Evolutionary conservation across 1,140 invertebrate genomes (phyloP), one percentile per base, ranked within the genome.

Genomic region (Sesamia nonagrioides): DNA sequence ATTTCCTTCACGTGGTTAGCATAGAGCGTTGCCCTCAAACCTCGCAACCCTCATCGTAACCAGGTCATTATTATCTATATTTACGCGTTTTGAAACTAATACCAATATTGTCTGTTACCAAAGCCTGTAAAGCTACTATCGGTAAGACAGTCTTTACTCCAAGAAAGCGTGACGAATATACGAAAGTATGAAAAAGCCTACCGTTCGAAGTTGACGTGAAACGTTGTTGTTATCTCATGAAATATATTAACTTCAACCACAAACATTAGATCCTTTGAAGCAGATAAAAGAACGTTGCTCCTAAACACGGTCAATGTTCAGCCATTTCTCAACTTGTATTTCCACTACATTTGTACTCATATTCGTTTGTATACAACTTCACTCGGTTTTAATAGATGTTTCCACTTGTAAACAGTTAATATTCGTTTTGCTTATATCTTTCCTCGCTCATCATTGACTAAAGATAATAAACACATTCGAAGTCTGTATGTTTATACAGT

Each of bases 241-340:
- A 68, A 66, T 68, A 33, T 68, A 68, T 56, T 66, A 15, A 37
- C 45, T 77, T 18, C 74, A 54, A 68, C 42, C 58, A 61, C 73
- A 50, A 27, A 75, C 73, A 61, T 69, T 40, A 78, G 76, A 78
- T 78, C 27, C 54, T 71, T 60, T 48, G 45, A 13, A 50, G 52
- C 60, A 78, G 82, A 84, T 84, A 82, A 79, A 72, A 75, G 80
- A 42, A 72, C 76, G 60, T 82, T 84, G 78, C 74, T 78, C 82
- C 82, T 21, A 76, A 37, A 77, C 60, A 54, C 60, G 75, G 63
- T 71, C 61, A 66, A 63, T 81, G 80, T 78, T 61, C 75, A 73
- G 78, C 66, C 66, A 50, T 58, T 84, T 82, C 77, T 80, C 80
- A 77, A 81, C 69, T 77, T 80, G 71, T 71, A 56, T 82, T 84